Conservation (phyloP, 2,888 invertebrate species). For the Anarsia innoxiella region DNA sequence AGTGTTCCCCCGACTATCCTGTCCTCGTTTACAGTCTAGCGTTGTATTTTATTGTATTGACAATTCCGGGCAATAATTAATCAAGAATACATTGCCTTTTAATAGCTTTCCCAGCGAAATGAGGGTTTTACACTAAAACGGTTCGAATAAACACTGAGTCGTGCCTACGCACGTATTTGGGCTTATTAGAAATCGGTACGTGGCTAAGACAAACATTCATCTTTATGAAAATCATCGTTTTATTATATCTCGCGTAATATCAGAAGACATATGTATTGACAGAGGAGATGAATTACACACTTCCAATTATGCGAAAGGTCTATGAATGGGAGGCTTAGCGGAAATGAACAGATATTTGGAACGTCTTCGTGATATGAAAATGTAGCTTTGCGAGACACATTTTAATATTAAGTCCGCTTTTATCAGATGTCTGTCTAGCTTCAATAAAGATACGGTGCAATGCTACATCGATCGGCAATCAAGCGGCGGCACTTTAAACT, state of each 20-base stretch:
- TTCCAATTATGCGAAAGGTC: conserved; percentile 28
- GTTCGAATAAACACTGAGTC: conserved; percentile 11
- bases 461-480: no score
- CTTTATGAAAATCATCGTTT: conserved; percentile 26
- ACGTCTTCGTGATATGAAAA: conserved; percentile 27
- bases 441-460: no score
- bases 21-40: conserved; percentile 24
- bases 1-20: conserved; percentile 30
- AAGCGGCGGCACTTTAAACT: no score
- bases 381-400: no score
- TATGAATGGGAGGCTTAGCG: conserved; percentile 17
- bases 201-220: conserved; percentile 21
- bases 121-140: conserved; percentile 10
- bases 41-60: conserved; percentile 14
- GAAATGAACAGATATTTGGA: conserved; percentile 19
- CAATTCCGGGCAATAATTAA: conserved; percentile 22
- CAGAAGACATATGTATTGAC: conserved; percentile 22
- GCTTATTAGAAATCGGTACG: conserved; percentile 10
- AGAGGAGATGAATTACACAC: conserved; percentile 25
- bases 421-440: no score
- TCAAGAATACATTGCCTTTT: conserved; percentile 20
- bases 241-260: conserved; percentile 24
- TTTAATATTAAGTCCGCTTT: no score
- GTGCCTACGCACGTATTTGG: conserved; percentile 11
- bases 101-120: conserved; percentile 7